Percentiles rank a stretch among this genome's conserved stretches.
Evolutionary conservation across 2,113 vertebrate genomes (phyloP).

Genomic region (Oceanites oceanicus): DNA sequence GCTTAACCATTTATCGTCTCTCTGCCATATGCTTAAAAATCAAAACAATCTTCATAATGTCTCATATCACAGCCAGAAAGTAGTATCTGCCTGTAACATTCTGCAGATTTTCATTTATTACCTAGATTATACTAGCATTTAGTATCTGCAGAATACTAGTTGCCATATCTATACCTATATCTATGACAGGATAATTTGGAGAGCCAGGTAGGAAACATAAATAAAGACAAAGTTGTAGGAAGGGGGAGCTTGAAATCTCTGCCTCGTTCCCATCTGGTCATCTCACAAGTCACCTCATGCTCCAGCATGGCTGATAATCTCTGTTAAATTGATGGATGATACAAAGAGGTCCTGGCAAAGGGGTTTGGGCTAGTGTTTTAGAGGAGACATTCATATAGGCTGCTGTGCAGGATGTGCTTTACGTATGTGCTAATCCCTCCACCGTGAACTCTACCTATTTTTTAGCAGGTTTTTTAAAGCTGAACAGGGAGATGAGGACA

Average conservation of each 20-base stretch:
- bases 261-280: not conserved
- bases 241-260: not conserved
- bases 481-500: not conserved
- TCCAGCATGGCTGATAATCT: not conserved
- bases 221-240: not conserved
- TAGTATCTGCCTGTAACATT: not conserved
- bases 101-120: not conserved
- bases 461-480: not conserved
- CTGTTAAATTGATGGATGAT: not conserved
- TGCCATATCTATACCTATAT: not conserved
- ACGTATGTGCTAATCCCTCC: not conserved
- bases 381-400: not conserved
- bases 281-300: not conserved
- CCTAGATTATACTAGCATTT: not conserved
- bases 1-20: not conserved
- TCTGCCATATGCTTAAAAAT: not conserved
- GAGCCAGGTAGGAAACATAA: not conserved
- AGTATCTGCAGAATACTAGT: not conserved
- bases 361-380: not conserved
- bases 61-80: not conserved
- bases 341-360: not conserved
- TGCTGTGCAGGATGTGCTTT: not conserved
- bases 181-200: not conserved
- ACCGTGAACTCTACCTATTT: not conserved
- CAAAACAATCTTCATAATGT: not conserved